Evolutionary conservation across 2,113 vertebrate genomes (phyloP), one percentile per base, ranked within the genome.

Genomic region (Rhizomys pruinosus): DNA sequence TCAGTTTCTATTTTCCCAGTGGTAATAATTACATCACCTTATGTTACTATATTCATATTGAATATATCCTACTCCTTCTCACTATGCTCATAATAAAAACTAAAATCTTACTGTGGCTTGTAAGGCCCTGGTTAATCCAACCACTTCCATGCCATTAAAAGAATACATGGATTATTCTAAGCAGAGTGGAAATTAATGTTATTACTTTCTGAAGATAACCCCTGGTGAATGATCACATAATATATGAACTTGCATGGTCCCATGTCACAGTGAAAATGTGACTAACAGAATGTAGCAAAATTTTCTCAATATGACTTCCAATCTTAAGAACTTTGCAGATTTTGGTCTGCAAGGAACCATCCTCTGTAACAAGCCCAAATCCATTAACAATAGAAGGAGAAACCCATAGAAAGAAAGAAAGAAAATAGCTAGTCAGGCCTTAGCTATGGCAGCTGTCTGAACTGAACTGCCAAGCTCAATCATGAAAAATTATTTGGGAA

Each of bases 401-500:
- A 17, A 22, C 3, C 20, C 78, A 19, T 11, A 13, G 52, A 52
- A 81, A 64, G 20, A 74, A n/a, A n/a, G n/a, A n/a, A 6, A 76
- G 25, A 64, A 68, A 71, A 34, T n/a, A n/a, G 0, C 44, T 37
- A 7, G 23, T 1, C 12, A 23, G 44, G 32, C 61, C 61, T 77
- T 32, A 19, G 27, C 4, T 55, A 13, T 11, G 13, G 11, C 72
- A 76, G 59, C 12, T 57, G 68, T 87, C 34, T 39, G 20, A 64
- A 13, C 7, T n/a, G 27, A 86, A 8, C 13, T 25, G 1, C 7
- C 39, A 27, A 74, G 23, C 7, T 7, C 1, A 2, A 23, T 1
- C 63, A 1, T 11, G 76, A 74, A 64, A 47, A 81, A 86, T 19
- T 23, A 27, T 8, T 22, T 81, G 37, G 34, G 47, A 7, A 44